phyloP scores from a whole-genome alignment of 2,113 vertebrate species.

The Hemicordylus capensis region DNA sequence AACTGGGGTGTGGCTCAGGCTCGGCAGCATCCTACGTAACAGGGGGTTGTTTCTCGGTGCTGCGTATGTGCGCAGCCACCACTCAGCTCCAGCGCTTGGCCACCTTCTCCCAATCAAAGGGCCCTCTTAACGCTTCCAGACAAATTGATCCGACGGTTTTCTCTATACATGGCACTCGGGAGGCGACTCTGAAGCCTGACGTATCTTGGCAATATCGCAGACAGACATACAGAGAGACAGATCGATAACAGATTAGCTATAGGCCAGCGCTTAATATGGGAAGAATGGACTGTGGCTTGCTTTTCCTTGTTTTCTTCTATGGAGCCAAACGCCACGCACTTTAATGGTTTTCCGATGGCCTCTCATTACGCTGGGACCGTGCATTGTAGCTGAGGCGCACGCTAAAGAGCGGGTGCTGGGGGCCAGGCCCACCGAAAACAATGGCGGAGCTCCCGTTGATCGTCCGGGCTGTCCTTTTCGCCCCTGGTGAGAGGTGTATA shows the following conservation, averaged over 20 bases:
- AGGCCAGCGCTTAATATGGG: neutral
- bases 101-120: neutral
- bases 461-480: neutral
- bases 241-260: conserved; percentile 40
- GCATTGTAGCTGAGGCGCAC: conserved; percentile 9
- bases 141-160: conserved; percentile 1
- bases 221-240: neutral
- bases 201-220: neutral
- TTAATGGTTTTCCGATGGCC: neutral
- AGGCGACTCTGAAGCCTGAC: conserved; percentile 5
- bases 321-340: conserved; percentile 5
- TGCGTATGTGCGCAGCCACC: neutral
- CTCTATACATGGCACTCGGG: neutral
- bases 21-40: neutral
- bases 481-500: neutral
- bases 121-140: conserved; percentile 27
- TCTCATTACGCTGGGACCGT: neutral
- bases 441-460: neutral
- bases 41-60: neutral
- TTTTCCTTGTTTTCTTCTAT: neutral
- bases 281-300: neutral
- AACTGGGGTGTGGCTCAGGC: neutral
- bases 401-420: neutral
- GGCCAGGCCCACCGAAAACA: neutral
- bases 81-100: no score